Percentiles rank a stretch among this genome's conserved stretches.
Evolutionary conservation across 2,797 vertebrate genomes (phyloP).

Genomic region (Mormyrus proboscirostris): DNA sequence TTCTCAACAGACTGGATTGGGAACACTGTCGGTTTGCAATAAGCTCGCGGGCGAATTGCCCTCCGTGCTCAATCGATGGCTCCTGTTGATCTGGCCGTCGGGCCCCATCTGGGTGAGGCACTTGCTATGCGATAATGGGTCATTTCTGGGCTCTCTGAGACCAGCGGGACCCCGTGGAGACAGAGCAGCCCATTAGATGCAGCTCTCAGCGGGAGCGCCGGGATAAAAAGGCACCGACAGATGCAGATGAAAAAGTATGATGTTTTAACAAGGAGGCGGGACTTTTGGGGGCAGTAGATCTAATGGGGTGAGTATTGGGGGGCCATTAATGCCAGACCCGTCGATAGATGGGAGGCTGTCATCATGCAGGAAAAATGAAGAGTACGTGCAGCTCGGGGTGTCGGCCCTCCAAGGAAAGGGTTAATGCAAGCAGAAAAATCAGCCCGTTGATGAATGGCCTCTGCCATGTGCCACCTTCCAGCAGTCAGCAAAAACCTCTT

Average conservation of each 20-base stretch:
- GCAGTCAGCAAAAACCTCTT: not conserved
- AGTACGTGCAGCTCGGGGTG: not conserved
- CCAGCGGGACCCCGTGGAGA: not conserved
- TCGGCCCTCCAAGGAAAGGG: not conserved
- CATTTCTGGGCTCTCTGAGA: not conserved
- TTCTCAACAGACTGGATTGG: not conserved
- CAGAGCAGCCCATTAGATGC: conserved; percentile 9
- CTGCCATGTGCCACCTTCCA: not conserved
- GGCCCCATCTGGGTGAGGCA: not conserved
- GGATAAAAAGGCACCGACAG: not conserved
- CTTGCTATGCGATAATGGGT: conserved; percentile 1
- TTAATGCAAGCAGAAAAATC: not conserved
- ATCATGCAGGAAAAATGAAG: not conserved
- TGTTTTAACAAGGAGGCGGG: not conserved
- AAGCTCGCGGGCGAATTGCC: not conserved
- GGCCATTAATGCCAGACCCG: not conserved
- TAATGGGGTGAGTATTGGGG: not conserved
- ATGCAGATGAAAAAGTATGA: not conserved
- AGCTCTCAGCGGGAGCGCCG: not conserved
- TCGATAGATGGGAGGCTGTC: not conserved
- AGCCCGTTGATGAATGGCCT: not conserved
- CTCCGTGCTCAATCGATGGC: not conserved
- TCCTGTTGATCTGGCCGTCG: not conserved
- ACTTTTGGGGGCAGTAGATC: too few species aligned
- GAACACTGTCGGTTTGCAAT: not conserved